These are phyloP conservation scores for Ptychoptera albimana DNA, from an alignment of 2,888 invertebrate species.

Conservation along the genomic window DNA sequence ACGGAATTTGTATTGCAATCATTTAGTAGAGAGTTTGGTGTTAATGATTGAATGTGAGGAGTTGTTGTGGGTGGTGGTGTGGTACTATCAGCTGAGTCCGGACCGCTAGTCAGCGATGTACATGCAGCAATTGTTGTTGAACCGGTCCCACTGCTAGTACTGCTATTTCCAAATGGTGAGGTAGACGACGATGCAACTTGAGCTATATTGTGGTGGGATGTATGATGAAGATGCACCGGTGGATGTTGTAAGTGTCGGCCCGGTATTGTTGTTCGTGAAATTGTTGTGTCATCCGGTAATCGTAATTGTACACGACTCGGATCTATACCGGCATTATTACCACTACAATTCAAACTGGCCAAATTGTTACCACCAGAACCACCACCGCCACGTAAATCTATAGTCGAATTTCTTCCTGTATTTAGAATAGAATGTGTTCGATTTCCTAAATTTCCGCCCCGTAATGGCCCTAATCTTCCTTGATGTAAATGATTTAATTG, in stretches of 20 bases:
- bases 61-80: constrained; percentile 17
- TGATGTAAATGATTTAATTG: constrained; percentile 7
- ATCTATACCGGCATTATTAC: background rate
- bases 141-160: background rate
- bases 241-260: too few species aligned
- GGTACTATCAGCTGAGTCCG: constrained; percentile 19
- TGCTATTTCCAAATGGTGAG: constrained; percentile 5
- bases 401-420: constrained; percentile 11
- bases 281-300: constrained; percentile 16
- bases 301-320: constrained; percentile 9
- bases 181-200: constrained; percentile 10
- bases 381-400: constrained; percentile 11
- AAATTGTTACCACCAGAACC: background rate
- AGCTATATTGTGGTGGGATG: background rate
- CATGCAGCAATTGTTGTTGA: constrained; percentile 2
- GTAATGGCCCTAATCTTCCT: constrained; percentile 1
- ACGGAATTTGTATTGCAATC: background rate
- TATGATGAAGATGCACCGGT: too few species aligned
- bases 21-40: constrained; percentile 4
- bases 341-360: background rate
- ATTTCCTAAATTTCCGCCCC: too few species aligned
- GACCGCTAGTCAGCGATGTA: constrained; percentile 7
- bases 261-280: constrained; percentile 11
- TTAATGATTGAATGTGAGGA: constrained; percentile 10
- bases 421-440: constrained; percentile 2